Percentiles rank a stretch among this genome's conserved stretches.
Evolutionary conservation across 1,140 invertebrate genomes (phyloP).

Genomic region (Daktulosphaira vitifoliae): DNA sequence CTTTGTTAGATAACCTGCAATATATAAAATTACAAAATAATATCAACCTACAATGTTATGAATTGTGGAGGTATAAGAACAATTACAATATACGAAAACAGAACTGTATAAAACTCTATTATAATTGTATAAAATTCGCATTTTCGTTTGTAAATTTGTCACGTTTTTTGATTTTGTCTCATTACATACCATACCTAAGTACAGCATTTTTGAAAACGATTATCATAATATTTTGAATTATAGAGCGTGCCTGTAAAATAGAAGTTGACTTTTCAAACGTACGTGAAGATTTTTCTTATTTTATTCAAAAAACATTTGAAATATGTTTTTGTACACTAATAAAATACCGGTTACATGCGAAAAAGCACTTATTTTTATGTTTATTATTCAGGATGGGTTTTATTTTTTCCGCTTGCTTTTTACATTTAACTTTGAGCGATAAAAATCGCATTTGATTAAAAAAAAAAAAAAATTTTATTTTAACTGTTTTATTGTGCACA

Average conservation of each 20-base stretch:
- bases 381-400: not conserved
- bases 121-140: too few species aligned
- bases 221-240: not conserved
- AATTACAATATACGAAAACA: too few species aligned
- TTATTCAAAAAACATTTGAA: not conserved
- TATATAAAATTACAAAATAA: too few species aligned
- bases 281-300: not conserved
- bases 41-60: too few species aligned
- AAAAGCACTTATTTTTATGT: constrained; percentile 17
- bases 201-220: not conserved
- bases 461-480: too few species aligned
- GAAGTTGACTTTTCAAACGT: not conserved
- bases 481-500: too few species aligned
- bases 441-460: not conserved
- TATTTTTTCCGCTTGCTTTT: too few species aligned
- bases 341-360: constrained; percentile 1
- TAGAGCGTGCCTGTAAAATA: not conserved
- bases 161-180: constrained; percentile 19
- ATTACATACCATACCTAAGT: not conserved
- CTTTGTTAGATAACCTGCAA: too few species aligned
- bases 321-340: not conserved
- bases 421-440: too few species aligned
- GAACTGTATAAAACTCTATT: too few species aligned
- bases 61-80: too few species aligned
- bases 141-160: constrained; percentile 24